Percentiles rank a stretch among this genome's conserved stretches.
phyloP scores from a whole-genome alignment of 2,888 invertebrate species.

The Eledone cirrhosa region DNA sequence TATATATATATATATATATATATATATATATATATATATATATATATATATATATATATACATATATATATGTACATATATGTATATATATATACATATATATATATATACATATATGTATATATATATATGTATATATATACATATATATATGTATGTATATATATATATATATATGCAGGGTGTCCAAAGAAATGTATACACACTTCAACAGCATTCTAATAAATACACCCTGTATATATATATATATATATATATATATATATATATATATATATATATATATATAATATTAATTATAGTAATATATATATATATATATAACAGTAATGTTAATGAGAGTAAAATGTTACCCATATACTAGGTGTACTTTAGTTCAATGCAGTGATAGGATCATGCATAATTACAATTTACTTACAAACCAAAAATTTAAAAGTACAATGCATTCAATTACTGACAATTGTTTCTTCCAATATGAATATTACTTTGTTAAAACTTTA shows the following conservation, averaged over 20 bases:
- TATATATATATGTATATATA: not conserved
- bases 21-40: conserved; percentile 10
- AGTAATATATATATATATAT: too few species aligned
- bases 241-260: not conserved
- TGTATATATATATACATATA: not conserved
- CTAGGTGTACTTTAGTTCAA: too few species aligned
- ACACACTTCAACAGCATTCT: not conserved
- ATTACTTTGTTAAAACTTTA: too few species aligned
- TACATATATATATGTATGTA: not conserved
- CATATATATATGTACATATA: not conserved
- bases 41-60: not conserved
- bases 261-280: not conserved
- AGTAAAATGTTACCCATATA: too few species aligned
- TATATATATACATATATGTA: not conserved
- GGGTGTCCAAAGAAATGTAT: too few species aligned
- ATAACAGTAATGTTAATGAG: too few species aligned
- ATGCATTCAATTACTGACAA: too few species aligned
- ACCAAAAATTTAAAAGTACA: too few species aligned
- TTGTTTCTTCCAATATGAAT: too few species aligned
- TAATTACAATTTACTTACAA: too few species aligned
- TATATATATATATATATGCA: not conserved
- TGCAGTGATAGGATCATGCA: too few species aligned
- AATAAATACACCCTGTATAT: not conserved
- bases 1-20: conserved; percentile 22
- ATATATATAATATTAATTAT: not conserved